Evolutionary conservation across 64 coral and sea anemone species (phyloP).

Genomic region (Astreopora myriophthalma): DNA sequence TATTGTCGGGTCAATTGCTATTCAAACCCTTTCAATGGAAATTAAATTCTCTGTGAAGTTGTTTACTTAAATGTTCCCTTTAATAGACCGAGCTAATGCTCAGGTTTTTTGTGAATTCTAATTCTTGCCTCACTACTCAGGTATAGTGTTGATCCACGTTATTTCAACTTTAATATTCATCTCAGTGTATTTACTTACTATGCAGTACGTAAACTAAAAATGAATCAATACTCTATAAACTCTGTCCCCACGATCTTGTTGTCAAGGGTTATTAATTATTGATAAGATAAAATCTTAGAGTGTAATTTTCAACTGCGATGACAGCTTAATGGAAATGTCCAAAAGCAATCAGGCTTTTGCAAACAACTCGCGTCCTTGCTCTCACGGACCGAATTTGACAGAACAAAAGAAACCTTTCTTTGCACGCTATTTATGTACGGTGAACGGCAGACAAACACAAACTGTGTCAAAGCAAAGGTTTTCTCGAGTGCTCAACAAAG

Average conservation of each 20-base stretch:
- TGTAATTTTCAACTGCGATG: slow-evolving; percentile 34
- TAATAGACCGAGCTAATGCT: slow-evolving; percentile 8
- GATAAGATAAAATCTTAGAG: slow-evolving; percentile 47
- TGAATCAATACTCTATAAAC: background rate
- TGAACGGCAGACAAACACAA: background rate
- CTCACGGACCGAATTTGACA: slow-evolving; percentile 31
- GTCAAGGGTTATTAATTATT: slow-evolving; percentile 36
- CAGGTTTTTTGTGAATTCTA: background rate
- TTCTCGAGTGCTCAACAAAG: background rate
- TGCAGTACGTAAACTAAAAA: background rate
- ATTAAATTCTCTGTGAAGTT: slow-evolving; percentile 76
- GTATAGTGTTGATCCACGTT: background rate
- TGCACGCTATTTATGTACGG: slow-evolving; percentile 9
- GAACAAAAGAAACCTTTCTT: slow-evolving; percentile 9
- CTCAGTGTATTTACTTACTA: background rate
- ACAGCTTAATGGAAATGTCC: slow-evolving; percentile 67
- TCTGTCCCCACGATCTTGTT: too few species aligned
- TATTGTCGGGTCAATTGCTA: slow-evolving; percentile 44
- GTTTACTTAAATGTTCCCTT: slow-evolving; percentile 59
- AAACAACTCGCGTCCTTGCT: slow-evolving; percentile 16
- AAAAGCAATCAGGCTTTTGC: slow-evolving; percentile 32
- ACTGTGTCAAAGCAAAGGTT: background rate
- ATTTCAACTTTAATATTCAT: background rate
- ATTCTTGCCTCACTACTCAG: background rate
- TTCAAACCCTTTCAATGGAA: slow-evolving; percentile 65